Percentiles rank a stretch among this genome's conserved stretches.
phyloP scores from a whole-genome alignment of 2,113 vertebrate species.

The Semnornis frantzii region DNA sequence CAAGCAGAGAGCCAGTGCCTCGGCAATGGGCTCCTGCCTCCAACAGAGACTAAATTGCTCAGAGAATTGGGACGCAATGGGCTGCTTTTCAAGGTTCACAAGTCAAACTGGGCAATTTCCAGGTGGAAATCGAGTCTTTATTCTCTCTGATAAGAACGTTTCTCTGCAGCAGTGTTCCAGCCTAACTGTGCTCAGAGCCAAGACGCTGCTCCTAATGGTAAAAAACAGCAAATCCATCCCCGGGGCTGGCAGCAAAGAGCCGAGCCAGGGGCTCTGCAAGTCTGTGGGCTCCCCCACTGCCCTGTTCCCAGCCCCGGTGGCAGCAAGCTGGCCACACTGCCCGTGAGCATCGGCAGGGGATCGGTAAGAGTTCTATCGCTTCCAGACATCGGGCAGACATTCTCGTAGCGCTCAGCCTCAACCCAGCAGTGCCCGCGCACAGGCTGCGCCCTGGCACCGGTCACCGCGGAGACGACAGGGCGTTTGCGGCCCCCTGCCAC shows the following conservation, averaged over 20 bases:
- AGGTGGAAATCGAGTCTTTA: constrained; percentile 68
- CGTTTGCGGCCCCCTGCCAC: not conserved
- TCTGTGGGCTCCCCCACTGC: not conserved
- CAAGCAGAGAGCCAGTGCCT: constrained; percentile 9
- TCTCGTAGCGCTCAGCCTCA: rapidly evolving
- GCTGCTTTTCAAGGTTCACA: constrained; percentile 50
- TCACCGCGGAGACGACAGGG: not conserved
- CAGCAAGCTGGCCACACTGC: not conserved
- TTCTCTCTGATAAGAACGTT: constrained; percentile 65
- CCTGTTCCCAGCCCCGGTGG: not conserved
- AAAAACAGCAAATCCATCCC: constrained; percentile 34
- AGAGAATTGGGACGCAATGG: constrained; percentile 42
- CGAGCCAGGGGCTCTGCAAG: not conserved
- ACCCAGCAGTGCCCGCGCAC: rapidly evolving
- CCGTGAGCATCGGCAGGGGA: not conserved
- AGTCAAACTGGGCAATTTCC: constrained; percentile 70
- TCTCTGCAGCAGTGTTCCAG: constrained; percentile 43
- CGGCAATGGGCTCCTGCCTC: not conserved
- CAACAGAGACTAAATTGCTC: constrained; percentile 65
- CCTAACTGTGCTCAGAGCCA: constrained; percentile 39
- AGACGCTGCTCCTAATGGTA: constrained; percentile 19
- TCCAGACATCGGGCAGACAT: rapidly evolving
- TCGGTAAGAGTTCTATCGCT: not conserved
- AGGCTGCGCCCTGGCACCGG: not conserved
- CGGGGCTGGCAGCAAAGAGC: not conserved